Evolutionary conservation across 2,888 invertebrate species (phyloP).

Genomic region (Gonocerus acuteangulatus): DNA sequence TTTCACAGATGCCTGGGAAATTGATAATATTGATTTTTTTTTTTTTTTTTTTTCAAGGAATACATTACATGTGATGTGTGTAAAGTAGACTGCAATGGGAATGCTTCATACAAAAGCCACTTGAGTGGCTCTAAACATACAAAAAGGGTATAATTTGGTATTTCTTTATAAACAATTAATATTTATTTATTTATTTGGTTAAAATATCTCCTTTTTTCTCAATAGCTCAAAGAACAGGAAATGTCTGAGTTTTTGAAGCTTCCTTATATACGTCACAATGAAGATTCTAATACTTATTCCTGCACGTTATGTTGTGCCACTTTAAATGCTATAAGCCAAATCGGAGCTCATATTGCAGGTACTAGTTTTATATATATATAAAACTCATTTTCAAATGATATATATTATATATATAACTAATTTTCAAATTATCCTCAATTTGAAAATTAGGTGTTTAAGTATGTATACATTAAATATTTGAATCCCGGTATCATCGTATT

Average conservation of each 20-base stretch:
- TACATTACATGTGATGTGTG: constrained; percentile 45
- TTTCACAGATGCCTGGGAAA: too few relatives aligned
- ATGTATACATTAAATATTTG: not conserved
- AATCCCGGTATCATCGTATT: too few relatives aligned
- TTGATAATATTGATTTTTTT: too few relatives aligned
- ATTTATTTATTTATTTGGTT: not conserved
- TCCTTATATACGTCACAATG: constrained; percentile 15
- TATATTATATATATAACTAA: not conserved
- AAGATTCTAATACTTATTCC: constrained; percentile 25
- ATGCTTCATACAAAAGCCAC: constrained; percentile 47
- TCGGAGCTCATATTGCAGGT: constrained; percentile 32
- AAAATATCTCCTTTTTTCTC: not conserved
- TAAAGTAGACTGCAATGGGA: constrained; percentile 46
- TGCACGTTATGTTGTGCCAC: constrained; percentile 31
- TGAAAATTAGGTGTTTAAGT: not conserved
- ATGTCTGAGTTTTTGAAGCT: constrained; percentile 16
- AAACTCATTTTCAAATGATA: not conserved
- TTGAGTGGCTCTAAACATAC: constrained; percentile 42
- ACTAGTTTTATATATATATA: not conserved
- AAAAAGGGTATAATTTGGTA: constrained; percentile 41
- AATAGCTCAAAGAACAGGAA: constrained; percentile 18
- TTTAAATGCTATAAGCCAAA: constrained; percentile 31
- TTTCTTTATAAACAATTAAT: constrained; percentile 1
- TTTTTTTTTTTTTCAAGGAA: constrained; percentile 34
- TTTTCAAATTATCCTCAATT: not conserved